Percentiles rank a stretch among this genome's conserved stretches.
Evolutionary conservation across 1,140 invertebrate species (phyloP).

Genomic region (Drosophila cardini): DNA sequence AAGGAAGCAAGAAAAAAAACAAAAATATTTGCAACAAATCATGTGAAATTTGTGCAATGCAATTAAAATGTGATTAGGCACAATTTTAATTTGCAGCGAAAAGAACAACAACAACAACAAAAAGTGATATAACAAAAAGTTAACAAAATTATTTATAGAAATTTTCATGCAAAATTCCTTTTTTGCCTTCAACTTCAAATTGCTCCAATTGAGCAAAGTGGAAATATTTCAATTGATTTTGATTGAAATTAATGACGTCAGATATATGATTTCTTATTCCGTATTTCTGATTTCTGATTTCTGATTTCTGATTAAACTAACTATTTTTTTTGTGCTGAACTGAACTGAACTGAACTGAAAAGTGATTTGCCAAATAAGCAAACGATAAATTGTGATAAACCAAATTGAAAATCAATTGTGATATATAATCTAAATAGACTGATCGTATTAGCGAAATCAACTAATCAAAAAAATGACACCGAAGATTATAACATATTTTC

Average conservation of each 20-base stretch:
- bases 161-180: not conserved
- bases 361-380: constrained; percentile 37
- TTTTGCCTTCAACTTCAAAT: constrained; percentile 32
- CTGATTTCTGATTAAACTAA: constrained; percentile 15
- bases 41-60: constrained; percentile 32
- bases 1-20: constrained; percentile 16
- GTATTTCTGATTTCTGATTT: constrained; percentile 9
- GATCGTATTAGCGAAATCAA: constrained; percentile 56
- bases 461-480: constrained; percentile 67
- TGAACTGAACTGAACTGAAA: constrained; percentile 26
- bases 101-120: not conserved
- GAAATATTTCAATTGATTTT: constrained; percentile 58
- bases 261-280: constrained; percentile 32
- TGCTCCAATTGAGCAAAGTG: constrained; percentile 13
- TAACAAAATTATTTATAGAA: not conserved
- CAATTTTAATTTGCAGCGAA: constrained; percentile 37
- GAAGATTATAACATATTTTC: constrained; percentile 76
- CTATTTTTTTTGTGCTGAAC: constrained; percentile 27
- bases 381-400: constrained; percentile 59
- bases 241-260: constrained; percentile 66
- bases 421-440: constrained; percentile 55
- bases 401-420: constrained; percentile 38
- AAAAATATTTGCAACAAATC: constrained; percentile 28
- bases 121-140: constrained; percentile 5
- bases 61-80: constrained; percentile 50